Conservation (phyloP, 2,888 invertebrate genomes). For the Colostygia pectinataria region DNA sequence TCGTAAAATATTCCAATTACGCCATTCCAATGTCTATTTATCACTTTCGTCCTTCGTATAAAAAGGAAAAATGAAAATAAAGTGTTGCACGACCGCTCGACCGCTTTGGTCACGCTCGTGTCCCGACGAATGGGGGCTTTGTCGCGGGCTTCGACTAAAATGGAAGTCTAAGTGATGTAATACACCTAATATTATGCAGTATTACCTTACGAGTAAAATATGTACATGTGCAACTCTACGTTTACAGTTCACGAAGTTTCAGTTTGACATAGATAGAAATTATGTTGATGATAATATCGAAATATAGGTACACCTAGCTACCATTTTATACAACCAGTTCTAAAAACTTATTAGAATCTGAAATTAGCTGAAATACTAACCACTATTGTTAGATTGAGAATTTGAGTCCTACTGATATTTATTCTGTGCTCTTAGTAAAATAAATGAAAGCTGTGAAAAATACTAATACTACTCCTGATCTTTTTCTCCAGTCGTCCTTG, state of each 20-base stretch:
- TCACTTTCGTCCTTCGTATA: constrained; percentile 7
- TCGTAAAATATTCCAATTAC: constrained; percentile 7
- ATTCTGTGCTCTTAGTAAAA: too few species aligned
- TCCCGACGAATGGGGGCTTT: constrained; percentile 11
- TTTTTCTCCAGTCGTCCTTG: constrained; percentile 17
- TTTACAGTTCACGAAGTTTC: background rate
- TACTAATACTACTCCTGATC: constrained; percentile 1
- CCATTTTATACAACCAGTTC: too few species aligned
- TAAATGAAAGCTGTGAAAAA: background rate
- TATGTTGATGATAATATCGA: too few species aligned
- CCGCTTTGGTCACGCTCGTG: constrained; percentile 28
- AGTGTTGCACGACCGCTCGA: constrained; percentile 20
- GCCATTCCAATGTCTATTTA: constrained; percentile 8
- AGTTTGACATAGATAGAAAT: background rate
- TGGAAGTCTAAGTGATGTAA: constrained; percentile 40
- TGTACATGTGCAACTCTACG: background rate
- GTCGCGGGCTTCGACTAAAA: constrained; percentile 27
- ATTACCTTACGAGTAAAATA: constrained; percentile 1
- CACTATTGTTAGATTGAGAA: too few species aligned
- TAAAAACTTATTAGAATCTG: too few species aligned
- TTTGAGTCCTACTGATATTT: too few species aligned
- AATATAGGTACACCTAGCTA: too few species aligned
- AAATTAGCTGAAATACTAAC: too few species aligned
- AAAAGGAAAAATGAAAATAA: constrained; percentile 21
- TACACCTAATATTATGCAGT: constrained; percentile 23